phyloP scores from a whole-genome alignment of 1,140 invertebrate species.

The Lepidurus couesii region DNA sequence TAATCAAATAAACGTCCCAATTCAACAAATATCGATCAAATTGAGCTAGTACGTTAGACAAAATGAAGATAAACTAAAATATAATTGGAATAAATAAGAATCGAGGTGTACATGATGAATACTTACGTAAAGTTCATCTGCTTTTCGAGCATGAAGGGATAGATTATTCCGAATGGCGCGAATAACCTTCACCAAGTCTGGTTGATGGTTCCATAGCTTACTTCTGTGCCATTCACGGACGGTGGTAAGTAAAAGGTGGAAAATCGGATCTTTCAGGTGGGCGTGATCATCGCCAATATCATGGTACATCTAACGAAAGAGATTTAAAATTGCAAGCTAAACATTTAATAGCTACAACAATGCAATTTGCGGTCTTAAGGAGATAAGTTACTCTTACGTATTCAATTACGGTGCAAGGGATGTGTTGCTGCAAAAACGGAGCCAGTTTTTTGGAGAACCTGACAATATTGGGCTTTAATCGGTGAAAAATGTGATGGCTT shows the following conservation, averaged over 20 bases:
- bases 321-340: neutral
- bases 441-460: neutral
- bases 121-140: neutral
- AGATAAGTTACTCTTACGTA: neutral
- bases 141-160: neutral
- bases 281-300: neutral
- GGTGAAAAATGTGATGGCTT: neutral
- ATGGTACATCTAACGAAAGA: neutral
- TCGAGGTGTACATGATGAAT: neutral
- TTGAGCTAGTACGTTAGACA: neutral
- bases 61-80: neutral
- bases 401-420: neutral
- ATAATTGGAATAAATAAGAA: neutral
- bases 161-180: neutral
- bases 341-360: neutral
- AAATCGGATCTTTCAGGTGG: neutral
- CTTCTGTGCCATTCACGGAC: neutral
- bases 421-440: neutral
- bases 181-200: neutral
- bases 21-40: too few relatives aligned
- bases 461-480: neutral
- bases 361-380: neutral
- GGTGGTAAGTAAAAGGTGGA: neutral
- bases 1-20: too few relatives aligned
- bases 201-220: neutral